Evolutionary conservation across 2,797 vertebrate species (phyloP).

Genomic region (Dicrostonyx torquatus): DNA sequence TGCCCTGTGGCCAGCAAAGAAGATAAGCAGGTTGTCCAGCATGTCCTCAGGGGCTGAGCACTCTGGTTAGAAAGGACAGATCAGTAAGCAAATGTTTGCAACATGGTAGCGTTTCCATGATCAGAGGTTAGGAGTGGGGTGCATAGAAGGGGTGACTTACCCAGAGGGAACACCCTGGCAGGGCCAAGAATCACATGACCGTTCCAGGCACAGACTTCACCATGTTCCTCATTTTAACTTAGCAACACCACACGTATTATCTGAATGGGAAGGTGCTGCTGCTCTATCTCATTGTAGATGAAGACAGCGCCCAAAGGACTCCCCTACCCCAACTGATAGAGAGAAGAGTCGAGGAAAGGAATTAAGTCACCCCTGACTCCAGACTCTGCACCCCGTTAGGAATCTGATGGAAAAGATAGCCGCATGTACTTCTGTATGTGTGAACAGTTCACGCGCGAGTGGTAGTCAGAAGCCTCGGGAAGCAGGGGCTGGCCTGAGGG

Average conservation of each 20-base stretch:
- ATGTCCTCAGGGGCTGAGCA: neutral
- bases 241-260: neutral
- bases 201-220: neutral
- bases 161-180: neutral
- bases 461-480: slow-evolving; percentile 10
- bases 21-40: neutral
- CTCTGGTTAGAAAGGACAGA: neutral
- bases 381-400: neutral
- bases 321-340: neutral
- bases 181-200: too few species aligned
- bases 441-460: neutral
- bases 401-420: slow-evolving; percentile 46
- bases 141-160: neutral
- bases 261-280: neutral
- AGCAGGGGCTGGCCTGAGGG: neutral
- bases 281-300: neutral
- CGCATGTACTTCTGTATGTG: neutral
- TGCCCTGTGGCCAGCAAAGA: neutral
- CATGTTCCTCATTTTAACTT: neutral
- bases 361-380: neutral
- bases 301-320: slow-evolving; percentile 6
- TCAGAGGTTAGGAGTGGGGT: neutral
- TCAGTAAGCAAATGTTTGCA: neutral
- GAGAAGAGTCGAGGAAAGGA: neutral
- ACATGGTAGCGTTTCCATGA: neutral